Conservation (phyloP, 92 coral and sea anemone genomes). For the Nematostella vectensis region DNA sequence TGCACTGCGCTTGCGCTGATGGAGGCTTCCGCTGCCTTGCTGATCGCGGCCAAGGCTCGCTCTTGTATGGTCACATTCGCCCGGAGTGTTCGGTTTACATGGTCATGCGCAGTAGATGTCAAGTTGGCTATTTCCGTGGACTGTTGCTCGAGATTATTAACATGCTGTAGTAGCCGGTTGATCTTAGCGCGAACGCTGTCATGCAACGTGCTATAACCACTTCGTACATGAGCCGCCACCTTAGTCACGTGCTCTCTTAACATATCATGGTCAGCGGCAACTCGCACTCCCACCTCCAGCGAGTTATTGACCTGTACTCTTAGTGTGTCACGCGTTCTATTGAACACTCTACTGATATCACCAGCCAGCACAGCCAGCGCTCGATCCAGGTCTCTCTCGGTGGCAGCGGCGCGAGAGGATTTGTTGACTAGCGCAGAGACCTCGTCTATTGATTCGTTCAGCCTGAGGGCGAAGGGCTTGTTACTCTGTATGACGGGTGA, state of each 20-base stretch:
- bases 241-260: background rate
- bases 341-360: constrained; percentile 13
- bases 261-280: background rate
- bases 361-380: constrained; percentile 28
- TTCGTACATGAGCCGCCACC: constrained; percentile 1
- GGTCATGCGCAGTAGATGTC: constrained; percentile 9
- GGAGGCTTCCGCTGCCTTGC: constrained; percentile 21
- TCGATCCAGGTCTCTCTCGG: constrained; percentile 20
- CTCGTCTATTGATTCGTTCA: constrained; percentile 28
- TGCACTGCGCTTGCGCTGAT: constrained; percentile 22
- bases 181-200: background rate
- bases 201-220: constrained; percentile 8
- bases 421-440: constrained; percentile 28
- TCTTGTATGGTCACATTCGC: constrained; percentile 29
- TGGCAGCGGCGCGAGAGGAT: constrained; percentile 14
- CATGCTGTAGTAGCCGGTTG: background rate
- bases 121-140: constrained; percentile 13
- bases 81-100: constrained; percentile 34
- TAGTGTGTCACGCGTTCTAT: constrained; percentile 5
- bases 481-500: constrained; percentile 45
- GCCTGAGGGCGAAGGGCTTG: constrained; percentile 41
- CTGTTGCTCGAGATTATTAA: background rate
- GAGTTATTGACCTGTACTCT: constrained; percentile 10
- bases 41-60: constrained; percentile 20
- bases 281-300: background rate